A percentile compares a stretch with the other conserved stretches of the same genome.
Evolutionary conservation across 2,797 vertebrate species (phyloP).

Genomic region (Xerus rutilus): DNA sequence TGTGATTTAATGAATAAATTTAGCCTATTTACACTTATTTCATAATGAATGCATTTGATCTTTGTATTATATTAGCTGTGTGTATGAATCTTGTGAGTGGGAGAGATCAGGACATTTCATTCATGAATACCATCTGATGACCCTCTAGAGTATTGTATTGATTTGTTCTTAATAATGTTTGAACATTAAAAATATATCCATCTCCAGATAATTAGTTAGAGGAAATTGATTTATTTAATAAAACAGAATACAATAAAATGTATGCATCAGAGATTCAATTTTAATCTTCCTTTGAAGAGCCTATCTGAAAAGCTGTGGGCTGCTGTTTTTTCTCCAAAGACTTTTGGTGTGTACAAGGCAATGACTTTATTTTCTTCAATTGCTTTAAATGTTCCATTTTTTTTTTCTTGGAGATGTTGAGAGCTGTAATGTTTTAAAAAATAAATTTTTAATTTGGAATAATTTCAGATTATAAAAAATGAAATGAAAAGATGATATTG

Average conservation of each 20-base stretch:
- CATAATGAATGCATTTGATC: neutral
- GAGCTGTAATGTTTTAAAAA: neutral
- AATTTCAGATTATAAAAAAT: constrained; percentile 16
- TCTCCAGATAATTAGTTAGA: neutral
- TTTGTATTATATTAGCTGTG: neutral
- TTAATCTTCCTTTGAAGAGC: neutral
- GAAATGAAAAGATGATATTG: neutral
- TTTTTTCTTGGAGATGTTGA: neutral
- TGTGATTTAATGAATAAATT: constrained; percentile 32
- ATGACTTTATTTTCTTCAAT: neutral
- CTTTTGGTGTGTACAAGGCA: neutral
- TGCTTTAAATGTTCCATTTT: neutral
- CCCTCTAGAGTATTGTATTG: neutral
- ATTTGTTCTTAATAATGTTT: neutral
- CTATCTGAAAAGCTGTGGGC: neutral
- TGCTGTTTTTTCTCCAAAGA: neutral
- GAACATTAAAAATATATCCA: neutral
- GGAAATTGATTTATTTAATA: neutral
- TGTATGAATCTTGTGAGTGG: neutral
- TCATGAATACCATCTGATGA: neutral
- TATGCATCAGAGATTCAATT: neutral
- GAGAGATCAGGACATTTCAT: neutral
- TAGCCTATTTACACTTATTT: neutral
- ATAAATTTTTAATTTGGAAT: neutral
- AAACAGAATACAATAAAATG: constrained; percentile 10